Evolutionary conservation across 1,140 invertebrate genomes (phyloP).

Genomic region (Cotesia vestalis): DNA sequence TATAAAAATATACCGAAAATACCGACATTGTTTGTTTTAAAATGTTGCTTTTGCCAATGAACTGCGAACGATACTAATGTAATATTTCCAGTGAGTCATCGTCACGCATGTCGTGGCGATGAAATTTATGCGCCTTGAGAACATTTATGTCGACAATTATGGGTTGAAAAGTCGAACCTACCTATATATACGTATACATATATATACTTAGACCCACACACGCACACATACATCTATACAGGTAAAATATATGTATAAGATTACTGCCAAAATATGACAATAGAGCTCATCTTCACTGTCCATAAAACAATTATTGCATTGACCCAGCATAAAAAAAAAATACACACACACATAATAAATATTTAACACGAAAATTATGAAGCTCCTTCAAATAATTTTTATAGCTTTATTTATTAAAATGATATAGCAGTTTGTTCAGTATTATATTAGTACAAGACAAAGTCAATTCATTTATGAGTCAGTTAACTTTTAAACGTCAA

Average conservation of each 20-base stretch:
- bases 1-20: neutral
- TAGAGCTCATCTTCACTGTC: neutral
- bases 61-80: neutral
- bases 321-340: too few species aligned
- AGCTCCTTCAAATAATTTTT: too few species aligned
- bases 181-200: neutral
- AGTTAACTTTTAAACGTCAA: too few species aligned
- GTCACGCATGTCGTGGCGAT: conserved; percentile 3
- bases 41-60: conserved; percentile 13
- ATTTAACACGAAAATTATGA: too few species aligned
- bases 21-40: conserved; percentile 1
- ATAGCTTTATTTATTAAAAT: too few species aligned
- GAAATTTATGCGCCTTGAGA: conserved; percentile 13
- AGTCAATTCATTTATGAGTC: too few species aligned
- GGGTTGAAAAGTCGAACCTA: conserved; percentile 8
- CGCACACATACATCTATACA: too few species aligned
- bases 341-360: too few species aligned
- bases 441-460: too few species aligned
- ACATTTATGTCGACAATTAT: conserved; percentile 25
- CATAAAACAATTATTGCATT: neutral
- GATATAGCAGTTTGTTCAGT: too few species aligned
- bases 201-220: neutral
- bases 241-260: too few species aligned
- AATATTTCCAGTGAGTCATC: conserved; percentile 18
- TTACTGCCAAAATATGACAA: conserved; percentile 4